Percentiles rank a stretch among this genome's conserved stretches.
These are phyloP conservation scores for Myrmecophaga tridactyla DNA, from an alignment of 2,113 vertebrate genomes.

Conservation along the genomic window DNA sequence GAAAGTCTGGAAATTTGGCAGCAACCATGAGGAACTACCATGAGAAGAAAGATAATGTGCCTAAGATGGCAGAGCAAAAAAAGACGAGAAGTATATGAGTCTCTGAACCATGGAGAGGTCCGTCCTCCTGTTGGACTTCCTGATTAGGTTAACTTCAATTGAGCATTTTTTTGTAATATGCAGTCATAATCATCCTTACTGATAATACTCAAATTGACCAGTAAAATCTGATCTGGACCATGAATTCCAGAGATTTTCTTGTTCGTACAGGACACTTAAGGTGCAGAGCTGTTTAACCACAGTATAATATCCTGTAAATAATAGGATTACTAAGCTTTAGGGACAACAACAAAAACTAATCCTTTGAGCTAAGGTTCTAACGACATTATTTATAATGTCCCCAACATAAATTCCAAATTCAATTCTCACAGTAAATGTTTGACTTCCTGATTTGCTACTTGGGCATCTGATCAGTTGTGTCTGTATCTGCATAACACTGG, in stretches of 20 bases:
- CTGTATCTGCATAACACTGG: not conserved
- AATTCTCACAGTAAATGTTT: not conserved
- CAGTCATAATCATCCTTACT: not conserved
- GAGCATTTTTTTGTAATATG: not conserved
- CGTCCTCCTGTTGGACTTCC: not conserved
- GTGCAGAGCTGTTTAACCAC: not conserved
- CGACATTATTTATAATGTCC: not conserved
- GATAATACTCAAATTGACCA: not conserved
- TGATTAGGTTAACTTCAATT: not conserved
- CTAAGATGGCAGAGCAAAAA: conserved; percentile 9
- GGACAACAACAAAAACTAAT: not conserved
- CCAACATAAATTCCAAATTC: not conserved
- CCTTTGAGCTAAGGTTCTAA: not conserved
- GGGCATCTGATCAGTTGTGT: not conserved
- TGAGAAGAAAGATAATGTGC: not conserved
- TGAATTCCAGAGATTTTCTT: conserved; percentile 3
- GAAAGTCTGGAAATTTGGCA: not conserved
- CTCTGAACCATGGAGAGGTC: not conserved
- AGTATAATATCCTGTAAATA: not conserved
- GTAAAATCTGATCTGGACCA: not conserved
- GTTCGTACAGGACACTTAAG: not conserved
- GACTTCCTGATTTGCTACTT: not conserved
- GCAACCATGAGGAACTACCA: not conserved
- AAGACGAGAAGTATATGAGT: not conserved
- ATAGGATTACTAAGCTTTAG: not conserved